phyloP scores from a whole-genome alignment of 2,113 vertebrate genomes.

The Muntiacus muntjak region DNA sequence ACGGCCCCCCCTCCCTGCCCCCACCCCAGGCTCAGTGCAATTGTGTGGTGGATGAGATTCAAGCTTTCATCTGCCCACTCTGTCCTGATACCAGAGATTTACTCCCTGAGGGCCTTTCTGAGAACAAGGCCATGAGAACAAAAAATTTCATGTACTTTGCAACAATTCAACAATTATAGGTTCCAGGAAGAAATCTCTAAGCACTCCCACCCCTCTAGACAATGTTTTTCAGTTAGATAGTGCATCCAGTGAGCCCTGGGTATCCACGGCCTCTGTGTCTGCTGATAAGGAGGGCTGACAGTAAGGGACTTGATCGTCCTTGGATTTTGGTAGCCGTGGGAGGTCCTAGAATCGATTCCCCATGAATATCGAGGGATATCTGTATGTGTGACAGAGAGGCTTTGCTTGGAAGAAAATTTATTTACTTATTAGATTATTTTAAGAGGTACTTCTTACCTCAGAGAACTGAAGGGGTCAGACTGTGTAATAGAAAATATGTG shows the following conservation, averaged over 20 bases:
- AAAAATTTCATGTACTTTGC: constrained; percentile 38
- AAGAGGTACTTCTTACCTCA: constrained; percentile 53
- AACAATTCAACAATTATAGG: constrained; percentile 14
- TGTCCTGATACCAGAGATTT: neutral
- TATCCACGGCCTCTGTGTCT: neutral
- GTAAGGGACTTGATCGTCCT: neutral
- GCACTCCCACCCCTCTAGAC: neutral
- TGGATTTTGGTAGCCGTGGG: neutral
- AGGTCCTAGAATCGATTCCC: neutral
- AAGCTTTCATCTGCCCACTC: neutral
- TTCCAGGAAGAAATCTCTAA: neutral
- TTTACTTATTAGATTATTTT: constrained; percentile 56
- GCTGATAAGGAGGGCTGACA: neutral
- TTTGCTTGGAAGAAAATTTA: constrained; percentile 36
- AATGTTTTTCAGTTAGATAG: constrained; percentile 33
- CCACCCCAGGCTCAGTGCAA: neutral
- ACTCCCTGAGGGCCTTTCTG: neutral
- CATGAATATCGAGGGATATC: neutral
- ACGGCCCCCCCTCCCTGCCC: neutral
- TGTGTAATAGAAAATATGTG: constrained; percentile 38
- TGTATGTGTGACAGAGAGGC: neutral
- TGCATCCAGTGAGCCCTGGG: neutral
- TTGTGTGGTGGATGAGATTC: neutral
- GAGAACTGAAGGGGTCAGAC: constrained; percentile 20
- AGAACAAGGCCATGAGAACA: neutral